Conservation (phyloP, 2,113 vertebrate species). For the Tragelaphus scriptus region DNA sequence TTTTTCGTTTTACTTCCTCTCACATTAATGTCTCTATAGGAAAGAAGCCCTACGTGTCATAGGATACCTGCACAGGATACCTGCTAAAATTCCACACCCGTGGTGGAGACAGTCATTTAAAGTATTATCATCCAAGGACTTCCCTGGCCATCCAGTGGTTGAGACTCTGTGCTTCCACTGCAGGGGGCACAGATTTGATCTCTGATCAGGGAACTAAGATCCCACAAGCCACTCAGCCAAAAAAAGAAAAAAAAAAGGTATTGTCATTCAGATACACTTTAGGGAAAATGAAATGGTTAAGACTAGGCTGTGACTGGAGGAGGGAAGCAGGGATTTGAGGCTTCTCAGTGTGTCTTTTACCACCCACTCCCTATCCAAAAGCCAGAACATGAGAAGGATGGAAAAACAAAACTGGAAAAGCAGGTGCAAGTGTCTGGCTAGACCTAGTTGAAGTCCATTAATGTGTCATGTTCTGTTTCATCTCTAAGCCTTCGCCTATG, state of each 20-base stretch:
- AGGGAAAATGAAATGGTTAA: not conserved
- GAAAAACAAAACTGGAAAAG: not conserved
- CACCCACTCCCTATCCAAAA: not conserved
- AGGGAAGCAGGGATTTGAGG: not conserved
- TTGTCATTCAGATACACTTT: not conserved
- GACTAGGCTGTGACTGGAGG: not conserved
- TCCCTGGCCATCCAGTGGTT: not conserved
- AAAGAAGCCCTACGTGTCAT: not conserved
- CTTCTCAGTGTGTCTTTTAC: not conserved
- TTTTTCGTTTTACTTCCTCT: not conserved
- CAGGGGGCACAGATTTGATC: not conserved
- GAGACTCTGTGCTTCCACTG: not conserved
- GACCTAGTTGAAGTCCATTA: not conserved
- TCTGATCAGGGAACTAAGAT: not conserved
- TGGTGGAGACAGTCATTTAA: not conserved
- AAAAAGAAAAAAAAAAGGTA: not conserved
- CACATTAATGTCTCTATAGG: not conserved
- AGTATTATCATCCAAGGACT: not conserved
- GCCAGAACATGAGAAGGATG: not conserved
- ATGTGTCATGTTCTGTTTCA: not conserved
- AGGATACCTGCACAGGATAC: not conserved
- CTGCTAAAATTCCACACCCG: not conserved
- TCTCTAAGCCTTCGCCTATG: not conserved
- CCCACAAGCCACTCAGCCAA: not conserved
- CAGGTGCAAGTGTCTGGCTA: not conserved